Conservation (phyloP, 2,888 invertebrate species). For the Chloroclystis v-ata region DNA sequence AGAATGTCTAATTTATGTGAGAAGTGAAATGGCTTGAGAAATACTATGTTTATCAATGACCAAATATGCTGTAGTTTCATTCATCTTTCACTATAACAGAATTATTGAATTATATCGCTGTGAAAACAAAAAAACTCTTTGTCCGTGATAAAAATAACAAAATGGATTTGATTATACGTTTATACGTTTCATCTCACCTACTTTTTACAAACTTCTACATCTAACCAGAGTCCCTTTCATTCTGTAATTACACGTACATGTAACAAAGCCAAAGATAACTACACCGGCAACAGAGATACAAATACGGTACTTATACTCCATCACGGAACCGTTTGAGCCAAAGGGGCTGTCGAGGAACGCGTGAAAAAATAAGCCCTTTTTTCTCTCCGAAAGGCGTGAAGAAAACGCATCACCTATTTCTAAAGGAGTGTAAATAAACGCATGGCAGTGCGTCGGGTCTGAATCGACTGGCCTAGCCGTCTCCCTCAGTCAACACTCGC, state of each 20-base stretch:
- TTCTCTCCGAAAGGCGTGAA: conserved; percentile 57
- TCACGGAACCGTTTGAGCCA: conserved; percentile 26
- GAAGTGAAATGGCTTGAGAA: not conserved
- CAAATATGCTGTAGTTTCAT: too few relatives aligned
- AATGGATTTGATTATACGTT: too few relatives aligned
- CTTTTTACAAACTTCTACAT: too few relatives aligned
- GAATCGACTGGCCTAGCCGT: conserved; percentile 52
- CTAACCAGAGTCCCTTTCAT: too few relatives aligned
- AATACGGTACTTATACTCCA: not conserved
- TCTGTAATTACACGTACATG: too few relatives aligned
- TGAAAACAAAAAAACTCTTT: too few relatives aligned
- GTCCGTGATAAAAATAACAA: too few relatives aligned
- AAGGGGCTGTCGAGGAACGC: conserved; percentile 38
- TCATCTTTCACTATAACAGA: too few relatives aligned
- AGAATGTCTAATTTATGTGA: conserved; percentile 12
- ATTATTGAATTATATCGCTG: too few relatives aligned
- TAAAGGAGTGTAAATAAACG: conserved; percentile 71
- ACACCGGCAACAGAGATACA: not conserved
- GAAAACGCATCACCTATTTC: conserved; percentile 67
- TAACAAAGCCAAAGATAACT: too few relatives aligned
- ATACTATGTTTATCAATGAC: too few relatives aligned
- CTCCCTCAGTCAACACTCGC: conserved; percentile 40
- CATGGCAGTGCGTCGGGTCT: conserved; percentile 67
- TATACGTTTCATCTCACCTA: too few relatives aligned
- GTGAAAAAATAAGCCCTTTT: conserved; percentile 54